Base-by-base conservation (phyloP, 92 coral and sea anemone genomes). In the Zoanthus sansibaricus region DNA sequence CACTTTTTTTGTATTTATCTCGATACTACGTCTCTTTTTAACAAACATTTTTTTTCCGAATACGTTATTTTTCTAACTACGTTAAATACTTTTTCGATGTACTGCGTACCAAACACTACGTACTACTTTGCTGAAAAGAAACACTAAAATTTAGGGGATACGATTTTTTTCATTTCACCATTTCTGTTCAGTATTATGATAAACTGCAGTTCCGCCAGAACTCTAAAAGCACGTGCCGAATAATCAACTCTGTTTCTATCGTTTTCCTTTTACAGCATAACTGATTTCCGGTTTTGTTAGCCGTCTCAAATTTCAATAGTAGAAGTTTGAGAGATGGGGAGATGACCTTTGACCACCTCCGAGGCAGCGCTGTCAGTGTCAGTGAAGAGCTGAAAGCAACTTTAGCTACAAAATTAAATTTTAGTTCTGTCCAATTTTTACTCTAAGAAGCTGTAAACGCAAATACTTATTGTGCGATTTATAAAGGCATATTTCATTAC, bases 81-180 rank as follows among this genome's bases (percentile, higher is more conserved):
- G 70, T 13, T 20, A 64, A 64, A 64, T 64, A 64, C 9, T 64
- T 64, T 64, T 64, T 20, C 30, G n/a, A 64, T 64, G 70, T 64
- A 64, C 70, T 64, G 15, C 70, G 70, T 64, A 64, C 5, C 70
- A 64, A 64, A 64, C 70, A 8, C 70, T 64, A 13, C 15, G n/a
- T 17, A 20, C 70, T 64, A 64, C 70, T 64, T 64, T 64, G 70
- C 70, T 64, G 70, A 64, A 64, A 64, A 64, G 70, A 64, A n/a
- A 64, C 6, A 64, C 70, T 64, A 64, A 64, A 64, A 64, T 64
- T 64, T 17, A 58, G 55, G 56, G 82, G 90, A 48, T 90, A 1
- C 59, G 15, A 54, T 10, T 54, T 10, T 54, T 54, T 54, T 54
- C 15, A 54, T n/a, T n/a, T n/a, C n/a, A n/a, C 16, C 4, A 21